Percentiles rank a stretch among this genome's conserved stretches.
phyloP scores from a whole-genome alignment of 2,797 vertebrate species.

The Enteromius radiatus region DNA sequence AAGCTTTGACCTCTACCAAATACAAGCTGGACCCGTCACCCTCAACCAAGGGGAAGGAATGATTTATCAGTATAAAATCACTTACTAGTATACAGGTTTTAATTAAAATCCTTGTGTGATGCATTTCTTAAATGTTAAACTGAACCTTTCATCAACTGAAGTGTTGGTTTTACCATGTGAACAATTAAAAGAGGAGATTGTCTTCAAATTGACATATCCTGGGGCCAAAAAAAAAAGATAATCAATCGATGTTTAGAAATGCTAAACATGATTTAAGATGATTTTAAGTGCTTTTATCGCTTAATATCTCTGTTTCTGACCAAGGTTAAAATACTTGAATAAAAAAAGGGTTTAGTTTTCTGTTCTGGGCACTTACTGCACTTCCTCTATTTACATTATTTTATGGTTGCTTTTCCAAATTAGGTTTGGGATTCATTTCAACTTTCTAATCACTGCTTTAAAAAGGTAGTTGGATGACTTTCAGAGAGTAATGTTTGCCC shows the following conservation, averaged over 20 bases:
- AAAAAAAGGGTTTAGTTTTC: not conserved
- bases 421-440: constrained; percentile 4
- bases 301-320: not conserved
- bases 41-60: not conserved
- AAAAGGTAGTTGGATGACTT: constrained; percentile 6
- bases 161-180: not conserved
- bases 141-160: not conserved
- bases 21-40: not conserved
- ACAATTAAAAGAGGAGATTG: not conserved
- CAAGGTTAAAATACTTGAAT: not conserved
- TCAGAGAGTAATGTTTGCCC: constrained; percentile 22
- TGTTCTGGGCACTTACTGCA: not conserved
- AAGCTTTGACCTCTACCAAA: constrained; percentile 40
- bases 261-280: not conserved
- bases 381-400: not conserved
- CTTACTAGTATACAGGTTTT: not conserved
- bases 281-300: not conserved
- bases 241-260: not conserved
- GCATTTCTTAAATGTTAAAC: not conserved
- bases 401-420: constrained; percentile 13
- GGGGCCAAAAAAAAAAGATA: not conserved
- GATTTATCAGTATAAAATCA: constrained; percentile 6
- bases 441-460: not conserved
- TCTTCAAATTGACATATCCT: not conserved
- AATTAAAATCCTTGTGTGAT: not conserved